Evolutionary conservation across 2,888 invertebrate species (phyloP), one percentile per base, ranked within the genome.

Genomic region (Dendrolimus houi): DNA sequence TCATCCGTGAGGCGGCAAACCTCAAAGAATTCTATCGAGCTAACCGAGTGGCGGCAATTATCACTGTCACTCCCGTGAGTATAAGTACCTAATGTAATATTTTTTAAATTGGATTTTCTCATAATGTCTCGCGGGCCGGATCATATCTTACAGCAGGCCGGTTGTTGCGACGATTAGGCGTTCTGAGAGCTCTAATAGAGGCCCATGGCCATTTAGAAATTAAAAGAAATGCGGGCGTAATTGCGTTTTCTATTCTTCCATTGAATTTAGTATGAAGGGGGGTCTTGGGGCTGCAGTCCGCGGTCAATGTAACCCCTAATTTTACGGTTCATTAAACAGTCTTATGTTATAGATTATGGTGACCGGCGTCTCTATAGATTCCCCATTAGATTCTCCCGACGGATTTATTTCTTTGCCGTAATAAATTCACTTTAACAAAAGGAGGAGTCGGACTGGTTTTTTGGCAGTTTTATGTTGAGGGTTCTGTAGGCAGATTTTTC

Each of bases 271-370:
- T 64, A 65, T 66, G 62, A 61, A 66, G 61, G 64, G 63, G 63
- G 72, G 70, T 72, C 69, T 70, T 29, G 62, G 68, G 77, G 75
- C 74, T 69, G 67, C 71, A 71, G 70, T 69, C 77, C 65, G 66
- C 76, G 80, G 81, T 74, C 81, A 77, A 70, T 66, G 71, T 81
- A 81, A 75, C 82, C 84, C 80, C 81, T 87, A 88, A 88, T 89
- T 89, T 89, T 82, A 70, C 79, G 80, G 71, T 79, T 88, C 89
- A 89, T 89, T 89, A 77, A 83, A 83, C 84, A 69, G 86, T 86
- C 86, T 86, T 87, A 87, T 83, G 81, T 85, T 71, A 72, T 73
- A 47, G 47, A 47, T 47, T 47, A 47, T 47, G 47, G 73, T 72
- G 71, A 70, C 65, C 70, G 87, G 82, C 85, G 85, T 85, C 87